Evolutionary conservation across 2,113 vertebrate species (phyloP).

Genomic region (Phasianus colchicus): DNA sequence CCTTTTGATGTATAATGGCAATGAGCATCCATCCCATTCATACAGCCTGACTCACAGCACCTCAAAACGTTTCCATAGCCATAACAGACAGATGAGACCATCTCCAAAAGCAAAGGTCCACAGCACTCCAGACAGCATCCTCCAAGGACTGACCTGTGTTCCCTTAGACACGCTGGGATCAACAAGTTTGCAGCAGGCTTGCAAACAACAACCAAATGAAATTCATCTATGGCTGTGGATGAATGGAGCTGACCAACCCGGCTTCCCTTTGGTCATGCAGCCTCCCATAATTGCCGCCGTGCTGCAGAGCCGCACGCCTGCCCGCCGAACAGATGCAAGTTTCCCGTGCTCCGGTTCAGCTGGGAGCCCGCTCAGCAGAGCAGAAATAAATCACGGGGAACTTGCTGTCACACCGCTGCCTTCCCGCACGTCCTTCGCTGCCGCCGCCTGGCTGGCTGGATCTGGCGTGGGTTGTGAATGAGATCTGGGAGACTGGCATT

Average conservation of each 20-base stretch:
- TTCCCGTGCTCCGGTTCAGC: slow-evolving; percentile 82
- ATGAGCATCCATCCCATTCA: background rate
- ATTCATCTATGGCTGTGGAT: background rate
- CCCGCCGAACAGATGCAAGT: slow-evolving; percentile 86
- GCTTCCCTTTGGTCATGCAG: background rate
- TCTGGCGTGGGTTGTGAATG: slow-evolving; percentile 78
- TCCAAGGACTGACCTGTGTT: accelerated
- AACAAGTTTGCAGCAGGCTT: background rate
- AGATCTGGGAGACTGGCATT: slow-evolving; percentile 78
- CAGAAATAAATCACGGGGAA: slow-evolving; percentile 88
- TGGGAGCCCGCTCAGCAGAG: slow-evolving; percentile 75
- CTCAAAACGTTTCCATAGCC: background rate
- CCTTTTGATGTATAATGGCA: background rate
- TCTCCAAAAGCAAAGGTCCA: background rate
- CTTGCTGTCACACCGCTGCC: slow-evolving; percentile 83
- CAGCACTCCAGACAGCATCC: background rate
- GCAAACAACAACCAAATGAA: background rate
- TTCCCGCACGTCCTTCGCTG: slow-evolving; percentile 74
- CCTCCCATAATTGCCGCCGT: slow-evolving; percentile 48
- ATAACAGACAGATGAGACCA: background rate
- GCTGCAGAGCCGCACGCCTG: slow-evolving; percentile 54
- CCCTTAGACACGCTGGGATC: background rate
- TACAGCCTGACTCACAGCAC: background rate
- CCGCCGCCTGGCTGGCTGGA: slow-evolving; percentile 73
- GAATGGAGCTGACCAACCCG: background rate